Conservation (phyloP, 2,888 invertebrate genomes). For the Sesia bembeciformis region DNA sequence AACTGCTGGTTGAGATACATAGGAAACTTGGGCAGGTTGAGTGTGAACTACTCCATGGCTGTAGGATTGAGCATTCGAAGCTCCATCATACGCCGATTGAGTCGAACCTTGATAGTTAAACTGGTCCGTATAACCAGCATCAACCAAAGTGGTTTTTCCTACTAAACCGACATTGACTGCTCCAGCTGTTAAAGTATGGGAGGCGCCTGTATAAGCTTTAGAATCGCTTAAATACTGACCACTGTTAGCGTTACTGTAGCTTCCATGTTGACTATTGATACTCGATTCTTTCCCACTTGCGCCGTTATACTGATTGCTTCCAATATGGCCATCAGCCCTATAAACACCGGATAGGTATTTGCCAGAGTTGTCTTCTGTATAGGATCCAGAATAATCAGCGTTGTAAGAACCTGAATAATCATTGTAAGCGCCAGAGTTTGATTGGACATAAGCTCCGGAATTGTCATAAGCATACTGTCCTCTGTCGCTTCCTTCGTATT, state of each 20-base stretch:
- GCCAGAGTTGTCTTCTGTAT: slow-evolving; percentile 36
- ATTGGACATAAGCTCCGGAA: slow-evolving; percentile 31
- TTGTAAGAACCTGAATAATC: slow-evolving; percentile 24
- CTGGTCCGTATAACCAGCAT: slow-evolving; percentile 41
- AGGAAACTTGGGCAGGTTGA: slow-evolving; percentile 36
- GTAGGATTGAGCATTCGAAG: slow-evolving; percentile 13
- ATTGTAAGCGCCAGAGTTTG: slow-evolving; percentile 11
- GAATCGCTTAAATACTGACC: slow-evolving; percentile 44
- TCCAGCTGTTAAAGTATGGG: slow-evolving; percentile 60
- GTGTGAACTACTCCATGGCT: slow-evolving; percentile 14
- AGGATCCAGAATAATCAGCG: slow-evolving; percentile 32
- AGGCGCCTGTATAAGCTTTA: slow-evolving; percentile 44
- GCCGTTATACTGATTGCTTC: slow-evolving; percentile 17
- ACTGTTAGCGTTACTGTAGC: slow-evolving; percentile 39
- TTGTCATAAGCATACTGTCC: slow-evolving; percentile 38
- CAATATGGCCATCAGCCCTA: slow-evolving; percentile 39
- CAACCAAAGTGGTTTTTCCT: slow-evolving; percentile 61
- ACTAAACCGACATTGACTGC: slow-evolving; percentile 65
- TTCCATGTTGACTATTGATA: slow-evolving; percentile 21
- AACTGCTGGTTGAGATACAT: slow-evolving; percentile 47
- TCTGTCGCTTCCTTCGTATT: slow-evolving; percentile 18
- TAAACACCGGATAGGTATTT: slow-evolving; percentile 41
- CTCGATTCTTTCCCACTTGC: slow-evolving; percentile 10
- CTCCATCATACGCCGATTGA: slow-evolving; percentile 17
- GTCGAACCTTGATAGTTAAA: slow-evolving; percentile 23